phyloP scores from a whole-genome alignment of 1,140 invertebrate species.

The Macrotrachela quadricornifera region DNA sequence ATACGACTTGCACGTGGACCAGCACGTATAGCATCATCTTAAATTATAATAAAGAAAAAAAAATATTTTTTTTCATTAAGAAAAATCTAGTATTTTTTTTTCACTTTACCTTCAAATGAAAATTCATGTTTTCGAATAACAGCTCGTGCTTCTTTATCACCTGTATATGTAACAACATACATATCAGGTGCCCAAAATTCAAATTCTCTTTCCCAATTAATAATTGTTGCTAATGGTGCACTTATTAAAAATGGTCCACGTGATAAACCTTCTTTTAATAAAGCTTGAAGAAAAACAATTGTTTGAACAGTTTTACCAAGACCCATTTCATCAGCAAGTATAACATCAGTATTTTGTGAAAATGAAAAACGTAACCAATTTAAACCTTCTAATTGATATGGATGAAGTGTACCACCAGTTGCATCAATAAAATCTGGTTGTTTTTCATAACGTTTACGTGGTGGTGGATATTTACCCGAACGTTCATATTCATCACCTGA shows the following conservation, averaged over 20 bases:
- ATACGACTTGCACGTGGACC: constrained; percentile 60
- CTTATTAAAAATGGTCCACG: constrained; percentile 89
- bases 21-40: constrained; percentile 59
- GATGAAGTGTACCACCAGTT: constrained; percentile 77
- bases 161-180: constrained; percentile 95
- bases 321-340: constrained; percentile 97
- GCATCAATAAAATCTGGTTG: constrained; percentile 80
- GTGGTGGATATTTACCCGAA: too few species aligned
- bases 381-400: constrained; percentile 78
- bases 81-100: too few species aligned
- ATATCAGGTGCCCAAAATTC: constrained; percentile 99
- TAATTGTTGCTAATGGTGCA: constrained; percentile 89
- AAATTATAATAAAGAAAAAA: neutral
- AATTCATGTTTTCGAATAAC: constrained; percentile 72
- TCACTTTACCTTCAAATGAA: constrained; percentile 63
- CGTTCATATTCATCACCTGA: too few species aligned
- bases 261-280: constrained; percentile 86
- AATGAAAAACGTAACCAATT: constrained; percentile 73
- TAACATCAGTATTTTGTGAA: constrained; percentile 88
- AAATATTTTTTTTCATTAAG: neutral
- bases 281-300: constrained; percentile 84
- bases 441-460: constrained; percentile 35
- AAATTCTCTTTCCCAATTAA: constrained; percentile 99
- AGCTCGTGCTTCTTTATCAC: constrained; percentile 76
- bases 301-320: constrained; percentile 98